These are phyloP conservation scores for Escarpia spicata DNA, from an alignment of 2,888 invertebrate genomes.

Conservation along the genomic window DNA sequence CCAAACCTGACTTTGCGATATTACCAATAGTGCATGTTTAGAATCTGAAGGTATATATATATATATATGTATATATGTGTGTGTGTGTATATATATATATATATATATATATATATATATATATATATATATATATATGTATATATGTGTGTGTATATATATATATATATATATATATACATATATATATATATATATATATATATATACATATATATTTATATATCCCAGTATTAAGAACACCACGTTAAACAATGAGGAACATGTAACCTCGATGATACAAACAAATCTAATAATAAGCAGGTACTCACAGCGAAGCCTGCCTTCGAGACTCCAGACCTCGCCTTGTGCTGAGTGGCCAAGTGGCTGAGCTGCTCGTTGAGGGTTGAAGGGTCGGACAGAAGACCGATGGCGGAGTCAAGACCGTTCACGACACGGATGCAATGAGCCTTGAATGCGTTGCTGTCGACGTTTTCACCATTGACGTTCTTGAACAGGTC, in stretches of 20 bases:
- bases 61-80: too few relatives aligned
- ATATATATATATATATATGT: too few relatives aligned
- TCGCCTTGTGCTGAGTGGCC: conserved; percentile 35
- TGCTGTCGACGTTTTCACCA: conserved; percentile 30
- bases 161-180: too few relatives aligned
- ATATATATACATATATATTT: too few relatives aligned
- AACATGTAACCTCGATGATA: background rate
- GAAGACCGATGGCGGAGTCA: conserved; percentile 36
- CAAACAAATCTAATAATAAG: background rate
- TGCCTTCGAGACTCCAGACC: conserved; percentile 31
- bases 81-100: too few relatives aligned
- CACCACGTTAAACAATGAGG: too few relatives aligned
- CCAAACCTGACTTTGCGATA: too few relatives aligned
- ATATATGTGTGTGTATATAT: too few relatives aligned
- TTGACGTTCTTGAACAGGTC: conserved; percentile 33
- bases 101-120: too few relatives aligned
- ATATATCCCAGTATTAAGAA: background rate
- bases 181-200: too few relatives aligned
- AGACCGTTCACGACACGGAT: conserved; percentile 41
- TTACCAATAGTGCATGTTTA: too few relatives aligned
- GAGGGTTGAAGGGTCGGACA: conserved; percentile 36
- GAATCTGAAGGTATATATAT: too few relatives aligned
- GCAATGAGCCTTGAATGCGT: conserved; percentile 37
- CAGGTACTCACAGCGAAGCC: conserved; percentile 35
- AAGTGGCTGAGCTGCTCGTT: conserved; percentile 35